These are phyloP conservation scores for Anabas testudineus DNA, from an alignment of 2,797 vertebrate genomes.

Conservation along the genomic window DNA sequence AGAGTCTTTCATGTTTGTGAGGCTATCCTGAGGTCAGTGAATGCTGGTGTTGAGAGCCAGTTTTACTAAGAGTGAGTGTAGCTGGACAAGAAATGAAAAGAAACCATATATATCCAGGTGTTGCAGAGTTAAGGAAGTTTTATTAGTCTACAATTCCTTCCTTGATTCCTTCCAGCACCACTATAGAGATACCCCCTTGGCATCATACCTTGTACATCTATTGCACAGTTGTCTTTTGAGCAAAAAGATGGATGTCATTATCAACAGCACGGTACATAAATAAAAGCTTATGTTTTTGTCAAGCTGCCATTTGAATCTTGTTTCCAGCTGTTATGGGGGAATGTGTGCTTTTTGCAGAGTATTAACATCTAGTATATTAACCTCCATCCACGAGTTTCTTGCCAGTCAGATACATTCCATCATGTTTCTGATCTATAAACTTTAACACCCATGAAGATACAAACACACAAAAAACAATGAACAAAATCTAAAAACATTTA, in stretches of 20 bases:
- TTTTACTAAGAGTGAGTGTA: constrained; percentile 82
- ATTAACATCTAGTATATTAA: constrained; percentile 63
- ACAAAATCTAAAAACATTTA: neutral
- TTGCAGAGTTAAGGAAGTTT: constrained; percentile 73
- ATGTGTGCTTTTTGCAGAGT: constrained; percentile 39
- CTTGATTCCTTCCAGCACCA: constrained; percentile 60
- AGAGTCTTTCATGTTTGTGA: constrained; percentile 84
- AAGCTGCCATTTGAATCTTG: constrained; percentile 49
- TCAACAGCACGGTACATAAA: constrained; percentile 58
- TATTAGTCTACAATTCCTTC: constrained; percentile 74
- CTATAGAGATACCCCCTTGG: constrained; percentile 51
- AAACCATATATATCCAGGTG: constrained; percentile 81
- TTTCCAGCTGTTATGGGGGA: constrained; percentile 68
- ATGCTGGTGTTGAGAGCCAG: constrained; percentile 79
- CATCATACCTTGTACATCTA: constrained; percentile 56
- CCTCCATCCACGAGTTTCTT: constrained; percentile 70
- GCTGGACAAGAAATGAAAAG: constrained; percentile 78
- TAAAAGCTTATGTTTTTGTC: constrained; percentile 59
- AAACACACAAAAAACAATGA: neutral
- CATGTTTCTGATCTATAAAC: constrained; percentile 1
- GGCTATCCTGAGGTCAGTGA: constrained; percentile 84
- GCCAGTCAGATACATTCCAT: constrained; percentile 49
- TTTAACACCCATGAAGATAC: neutral
- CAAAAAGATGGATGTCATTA: constrained; percentile 62
- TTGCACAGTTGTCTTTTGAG: constrained; percentile 55